Evolutionary conservation across 2,797 vertebrate genomes (phyloP).

Genomic region (Sebastes vulpes): DNA sequence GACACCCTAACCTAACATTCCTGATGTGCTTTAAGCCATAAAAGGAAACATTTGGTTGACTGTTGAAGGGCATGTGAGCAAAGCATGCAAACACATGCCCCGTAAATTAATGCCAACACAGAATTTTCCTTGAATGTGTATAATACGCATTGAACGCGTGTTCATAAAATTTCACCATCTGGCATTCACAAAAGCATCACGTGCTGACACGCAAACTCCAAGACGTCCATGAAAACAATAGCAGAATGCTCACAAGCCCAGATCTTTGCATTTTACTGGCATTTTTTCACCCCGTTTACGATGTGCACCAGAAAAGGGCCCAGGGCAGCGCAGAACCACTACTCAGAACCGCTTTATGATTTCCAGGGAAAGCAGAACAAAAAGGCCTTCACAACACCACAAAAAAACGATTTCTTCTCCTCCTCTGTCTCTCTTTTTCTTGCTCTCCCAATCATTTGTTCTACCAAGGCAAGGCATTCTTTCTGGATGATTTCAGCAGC

Average conservation of each 20-base stretch:
- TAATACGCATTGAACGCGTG: neutral
- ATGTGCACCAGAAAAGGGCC: conserved; percentile 49
- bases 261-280: conserved; percentile 43
- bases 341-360: conserved; percentile 59
- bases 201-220: neutral
- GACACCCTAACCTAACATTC: neutral
- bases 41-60: conserved; percentile 18
- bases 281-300: conserved; percentile 55
- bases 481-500: conserved; percentile 82
- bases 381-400: conserved; percentile 49
- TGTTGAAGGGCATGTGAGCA: neutral
- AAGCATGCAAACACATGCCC: neutral
- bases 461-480: conserved; percentile 79
- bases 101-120: neutral
- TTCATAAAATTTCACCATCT: neutral
- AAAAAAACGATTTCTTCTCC: conserved; percentile 35
- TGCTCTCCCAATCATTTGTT: conserved; percentile 73
- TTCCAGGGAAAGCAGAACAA: conserved; percentile 64
- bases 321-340: conserved; percentile 36
- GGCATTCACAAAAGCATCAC: neutral
- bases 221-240: conserved; percentile 27
- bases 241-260: conserved; percentile 18
- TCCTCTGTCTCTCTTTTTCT: conserved; percentile 40
- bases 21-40: conserved; percentile 8
- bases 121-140: neutral